Base-by-base conservation (phyloP, 2,797 vertebrate genomes). In the Salarias fasciatus region DNA sequence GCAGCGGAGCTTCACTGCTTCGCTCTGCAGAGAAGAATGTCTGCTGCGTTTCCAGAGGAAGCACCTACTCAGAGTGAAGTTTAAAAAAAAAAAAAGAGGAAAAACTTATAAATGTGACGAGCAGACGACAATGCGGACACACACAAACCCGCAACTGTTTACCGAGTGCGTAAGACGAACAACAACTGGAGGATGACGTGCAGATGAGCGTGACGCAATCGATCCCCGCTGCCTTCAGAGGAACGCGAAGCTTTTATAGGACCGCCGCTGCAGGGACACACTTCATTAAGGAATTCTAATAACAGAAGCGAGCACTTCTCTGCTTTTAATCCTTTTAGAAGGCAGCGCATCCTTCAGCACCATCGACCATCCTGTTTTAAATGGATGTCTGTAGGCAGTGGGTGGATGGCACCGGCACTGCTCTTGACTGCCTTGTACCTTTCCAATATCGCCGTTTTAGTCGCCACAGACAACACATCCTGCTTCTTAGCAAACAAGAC, bases 1-100 rank as follows among this genome's bases (percentile, higher is more conserved):
- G 82, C 70, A 59, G 58, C 31, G 44, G 44, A 62, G 84, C 74
- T 67, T 63, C 50, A 7, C 46, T 63, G 73, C 66, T 64, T 64
- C 10, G 12, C 69, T 72, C 69, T 74, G 79, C 64, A 76, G 74
- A 75, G 57, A 12, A 35, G 29, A 53, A 59, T 71, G 75, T 55
- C 57, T 55, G 13, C 69, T 75, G 62, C 61, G 63, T 60, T 29
- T 44, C 41, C 47, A 63, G 28, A 36, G 10, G 12, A 43, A 54
- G 53, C 13, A 31, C 14, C 38, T 55, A 35, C 31, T 30, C 4
- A 45, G 11, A 37, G 29, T 64, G 29, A 71, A 52, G 67, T 49
- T 5, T 18, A 53, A 51, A 15, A 35, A 47, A 37, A 43, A 52
- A 63, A 58, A 40, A 46, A n/a, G n/a, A n/a, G n/a, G n/a, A n/a